Base-by-base conservation (phyloP, 1,140 invertebrate species). In the Bombus superbus region DNA sequence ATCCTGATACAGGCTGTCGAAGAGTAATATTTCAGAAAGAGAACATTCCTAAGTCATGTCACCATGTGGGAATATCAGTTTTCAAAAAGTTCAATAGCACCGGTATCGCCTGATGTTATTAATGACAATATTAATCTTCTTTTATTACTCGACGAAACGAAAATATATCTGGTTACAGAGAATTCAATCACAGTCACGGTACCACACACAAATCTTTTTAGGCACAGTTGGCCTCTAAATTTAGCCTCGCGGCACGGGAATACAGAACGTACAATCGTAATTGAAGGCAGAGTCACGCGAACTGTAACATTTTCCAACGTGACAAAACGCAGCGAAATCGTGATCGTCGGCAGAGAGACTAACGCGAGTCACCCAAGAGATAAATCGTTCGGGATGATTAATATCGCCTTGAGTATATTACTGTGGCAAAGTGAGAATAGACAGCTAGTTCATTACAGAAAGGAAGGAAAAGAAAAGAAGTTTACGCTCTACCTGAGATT, bases 271-370 rank as follows among this genome's bases (percentile, higher is more conserved):
- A 32, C n/a, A 42, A 40, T 59, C 25, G n/a, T 42, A 72, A 71
- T 72, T 81, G 35, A 72, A 81, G 11, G n/a, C 28, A 28, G 2
- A 38, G 66, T 72, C 79, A 81, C 66, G 15, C 44, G 18, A 81
- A 25, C 15, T 38, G 40, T 38, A 44, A 66, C 47, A 72, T 81
- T 81, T 74, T 8, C 18, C 53, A 59, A 73, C 40, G 40, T n/a
- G 18, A 81, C 40, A 40, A 25, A 71, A 71, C n/a, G 13, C 3
- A n/a, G 22, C 40, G 13, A 62, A 32, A 62, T 32, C n/a, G n/a
- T 40, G 47, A 44, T 69, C 38, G 13, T 28, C n/a, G 11, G 4
- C 9, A 32, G 8, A 25, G 25, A n/a, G 40, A 8, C 5, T 10
- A n/a, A 66, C 28, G 28, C 40, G 35, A 59, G 68, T 42, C 40